Percentiles rank a stretch among this genome's conserved stretches.
Conservation (phyloP, 2,888 invertebrate genomes). For the Mythimna vitellina region DNA sequence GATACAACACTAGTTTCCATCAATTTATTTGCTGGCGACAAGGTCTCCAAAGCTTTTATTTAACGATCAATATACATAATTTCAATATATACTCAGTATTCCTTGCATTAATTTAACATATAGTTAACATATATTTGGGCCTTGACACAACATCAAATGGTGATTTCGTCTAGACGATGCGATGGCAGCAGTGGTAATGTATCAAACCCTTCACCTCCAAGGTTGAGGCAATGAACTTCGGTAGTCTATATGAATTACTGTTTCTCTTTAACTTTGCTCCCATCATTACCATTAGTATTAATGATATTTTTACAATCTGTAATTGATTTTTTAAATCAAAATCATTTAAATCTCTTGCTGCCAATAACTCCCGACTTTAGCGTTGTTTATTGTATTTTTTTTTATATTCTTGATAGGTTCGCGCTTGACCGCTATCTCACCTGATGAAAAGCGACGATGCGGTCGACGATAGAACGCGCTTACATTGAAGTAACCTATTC, state of each 20-base stretch:
- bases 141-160: constrained; percentile 54
- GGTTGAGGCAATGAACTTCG: constrained; percentile 52
- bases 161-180: constrained; percentile 44
- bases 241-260: constrained; percentile 9
- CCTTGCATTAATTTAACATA: constrained; percentile 53
- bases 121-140: constrained; percentile 51
- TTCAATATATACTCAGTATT: constrained; percentile 52
- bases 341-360: too few species aligned
- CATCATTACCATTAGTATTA: constrained; percentile 11
- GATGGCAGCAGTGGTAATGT: constrained; percentile 1
- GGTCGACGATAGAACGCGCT: too few species aligned
- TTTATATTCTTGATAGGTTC: too few species aligned
- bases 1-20: constrained; percentile 45
- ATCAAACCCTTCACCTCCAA: constrained; percentile 48
- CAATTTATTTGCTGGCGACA: constrained; percentile 47
- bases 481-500: too few species aligned
- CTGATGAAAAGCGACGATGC: too few species aligned
- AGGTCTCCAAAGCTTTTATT: constrained; percentile 57
- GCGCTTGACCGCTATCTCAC: too few species aligned
- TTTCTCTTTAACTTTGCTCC: background rate
- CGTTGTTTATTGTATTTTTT: too few species aligned
- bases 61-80: constrained; percentile 49
- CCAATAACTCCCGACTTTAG: too few species aligned
- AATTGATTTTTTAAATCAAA: too few species aligned
- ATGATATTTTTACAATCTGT: background rate